Base-by-base conservation (phyloP, 2,888 invertebrate genomes). In the Scrobipalpa atriplicella region DNA sequence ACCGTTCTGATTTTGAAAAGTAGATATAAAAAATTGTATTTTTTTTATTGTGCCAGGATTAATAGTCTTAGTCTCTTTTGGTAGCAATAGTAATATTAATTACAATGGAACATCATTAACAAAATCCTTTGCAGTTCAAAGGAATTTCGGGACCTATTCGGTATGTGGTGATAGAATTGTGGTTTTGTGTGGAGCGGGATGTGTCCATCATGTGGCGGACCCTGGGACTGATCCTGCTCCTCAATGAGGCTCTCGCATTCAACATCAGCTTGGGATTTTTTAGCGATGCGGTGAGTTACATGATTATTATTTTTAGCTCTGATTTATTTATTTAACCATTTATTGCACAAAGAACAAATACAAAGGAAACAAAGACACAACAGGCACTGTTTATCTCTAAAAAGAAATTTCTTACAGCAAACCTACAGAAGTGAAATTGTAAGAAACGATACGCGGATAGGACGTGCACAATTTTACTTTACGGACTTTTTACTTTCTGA, bases 171-270 rank as follows among this genome's bases (percentile, higher is more conserved):
- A 58, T 13, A 39, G 39, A 11, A 29, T 64, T n/a, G 64, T 52
- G 52, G 8, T 38, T 74, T 77, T 73, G 72, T 74, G 74, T 76
- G 74, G 79, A 80, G 69, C 79, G 86, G 86, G 87, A 87, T 89
- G 89, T 79, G 78, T 73, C 73, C 79, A 87, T 73, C 73, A 92
- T 92, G 92, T 88, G 88, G 89, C 71, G 83, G 81, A 81, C 80
- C 69, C 74, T 86, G 70, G 83, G 84, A 73, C 79, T 83, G 70
- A 74, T 92, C 75, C 78, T 92, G 79, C 77, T 92, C 77, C 74
- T 90, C 75, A 87, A 75, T 69, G 83, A 81, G 64, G 70, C 77
- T 71, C 80, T 80, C 74, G 81, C 85, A 58, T 80, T 82, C 62
- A 91, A 91, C 77, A 72, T 81, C 71, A 92, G 83, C 75, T 75